Evolutionary conservation across 2,888 invertebrate genomes (phyloP), one percentile per base, ranked within the genome.

Genomic region (Lasioglossum vierecki): DNA sequence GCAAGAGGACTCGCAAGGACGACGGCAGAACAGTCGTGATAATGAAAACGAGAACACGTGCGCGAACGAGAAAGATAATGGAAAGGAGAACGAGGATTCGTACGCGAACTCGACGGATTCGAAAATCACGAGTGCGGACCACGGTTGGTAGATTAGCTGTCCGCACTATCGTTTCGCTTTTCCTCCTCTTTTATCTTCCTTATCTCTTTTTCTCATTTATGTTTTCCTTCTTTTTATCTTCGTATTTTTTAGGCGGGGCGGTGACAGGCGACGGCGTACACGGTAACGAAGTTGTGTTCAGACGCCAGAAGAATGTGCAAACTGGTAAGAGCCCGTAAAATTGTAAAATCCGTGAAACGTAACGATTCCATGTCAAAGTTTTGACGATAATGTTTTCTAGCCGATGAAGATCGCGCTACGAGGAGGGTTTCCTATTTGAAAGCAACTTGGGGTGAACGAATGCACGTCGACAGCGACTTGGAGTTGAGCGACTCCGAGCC

Each of bases 341-440:
- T 30, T 6, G 4, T 6, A 6, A 63, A 63, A 66, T 35, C 8
- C 8, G 8, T 35, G 35, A 66, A 35, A 35, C 30, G 22, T 22
- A 22, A 6, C 30, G 30, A 66, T 66, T 22, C 35, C 8, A 66
- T 0, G 9, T 66, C 6, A 18, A 66, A 6, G 5, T 66, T 2
- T 35, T 1, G 18, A 8, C 22, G 18, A 35, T 84, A 82, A 39
- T 11, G 70, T 39, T 5, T 75, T 87, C 44, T 94, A 96, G 97
- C 96, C 95, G 98, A 98, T 94, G 98, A 99, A 94, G 98, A 98
- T 93, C 97, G 98, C 88, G 97, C 97, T 41, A 98, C 98, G 95
- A 96, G 99, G 91, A 96, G 99, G 91, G 98, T 98, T 90, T 99
- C 99, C n/a, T 99, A 99, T 95, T 96, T 99, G 90, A 98, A 98